These are phyloP conservation scores for Eurosta solidaginis DNA, from an alignment of 1,140 invertebrate species.

Conservation along the genomic window DNA sequence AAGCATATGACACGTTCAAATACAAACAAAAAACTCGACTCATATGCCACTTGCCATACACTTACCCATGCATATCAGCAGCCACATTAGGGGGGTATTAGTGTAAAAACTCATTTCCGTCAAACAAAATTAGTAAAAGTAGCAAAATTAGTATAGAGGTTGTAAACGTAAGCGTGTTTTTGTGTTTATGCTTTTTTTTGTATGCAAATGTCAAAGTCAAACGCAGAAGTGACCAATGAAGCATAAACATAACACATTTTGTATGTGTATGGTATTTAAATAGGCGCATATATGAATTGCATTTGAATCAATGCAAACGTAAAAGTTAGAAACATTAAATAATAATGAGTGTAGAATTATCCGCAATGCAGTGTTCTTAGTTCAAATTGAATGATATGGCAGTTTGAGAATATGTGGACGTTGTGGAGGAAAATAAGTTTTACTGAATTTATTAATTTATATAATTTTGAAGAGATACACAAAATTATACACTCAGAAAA, in stretches of 20 bases:
- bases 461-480: too few species aligned
- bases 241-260: neutral
- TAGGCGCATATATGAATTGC: neutral
- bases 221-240: neutral
- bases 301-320: neutral
- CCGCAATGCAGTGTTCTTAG: neutral
- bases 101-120: constrained; percentile 21
- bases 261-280: neutral
- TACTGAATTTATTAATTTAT: too few species aligned
- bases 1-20: too few species aligned
- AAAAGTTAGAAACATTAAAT: neutral
- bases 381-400: too few species aligned
- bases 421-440: too few species aligned
- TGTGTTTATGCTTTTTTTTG: too few species aligned
- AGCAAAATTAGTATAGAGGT: too few species aligned
- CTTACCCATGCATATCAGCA: neutral
- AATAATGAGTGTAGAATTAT: neutral
- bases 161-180: neutral
- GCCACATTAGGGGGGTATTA: neutral
- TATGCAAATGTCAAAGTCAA: constrained; percentile 23
- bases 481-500: too few species aligned
- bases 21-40: too few species aligned
- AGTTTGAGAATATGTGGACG: too few species aligned
- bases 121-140: neutral
- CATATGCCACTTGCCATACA: neutral